Percentiles rank a stretch among this genome's conserved stretches.
These are phyloP conservation scores for Drosophila suboccidentalis DNA, from an alignment of 2,888 invertebrate species.

Conservation along the genomic window DNA sequence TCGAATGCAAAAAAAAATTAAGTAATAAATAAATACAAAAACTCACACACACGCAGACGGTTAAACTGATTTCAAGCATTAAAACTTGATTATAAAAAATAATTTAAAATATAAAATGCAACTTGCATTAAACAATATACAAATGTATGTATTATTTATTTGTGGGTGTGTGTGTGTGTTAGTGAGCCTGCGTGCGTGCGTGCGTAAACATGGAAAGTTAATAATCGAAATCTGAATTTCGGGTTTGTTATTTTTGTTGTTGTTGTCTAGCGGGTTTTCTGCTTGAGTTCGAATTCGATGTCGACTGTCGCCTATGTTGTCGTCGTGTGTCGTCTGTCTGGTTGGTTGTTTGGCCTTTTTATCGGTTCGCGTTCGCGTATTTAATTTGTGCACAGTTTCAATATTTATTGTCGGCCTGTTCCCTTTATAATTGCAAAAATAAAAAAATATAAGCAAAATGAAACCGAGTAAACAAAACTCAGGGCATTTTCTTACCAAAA, in stretches of 20 bases:
- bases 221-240: slow-evolving; percentile 53
- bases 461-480: slow-evolving; percentile 52
- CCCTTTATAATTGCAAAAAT: slow-evolving; percentile 62
- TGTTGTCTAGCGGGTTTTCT: slow-evolving; percentile 29
- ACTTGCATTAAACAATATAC: slow-evolving; percentile 3
- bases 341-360: slow-evolving; percentile 47
- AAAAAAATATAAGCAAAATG: slow-evolving; percentile 18
- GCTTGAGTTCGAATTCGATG: slow-evolving; percentile 27
- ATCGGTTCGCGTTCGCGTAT: slow-evolving; percentile 50
- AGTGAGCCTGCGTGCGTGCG: slow-evolving; percentile 30
- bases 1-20: slow-evolving; percentile 1
- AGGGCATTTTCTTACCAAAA: slow-evolving; percentile 27
- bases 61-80: slow-evolving; percentile 22
- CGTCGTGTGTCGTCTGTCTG: slow-evolving; percentile 33
- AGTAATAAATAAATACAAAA: slow-evolving; percentile 10
- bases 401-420: slow-evolving; percentile 68
- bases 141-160: slow-evolving; percentile 1
- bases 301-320: slow-evolving; percentile 19
- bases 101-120: slow-evolving; percentile 21
- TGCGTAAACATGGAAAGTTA: slow-evolving; percentile 53
- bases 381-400: slow-evolving; percentile 70
- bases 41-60: background rate
- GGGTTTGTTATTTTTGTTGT: slow-evolving; percentile 43
- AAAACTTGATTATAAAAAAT: slow-evolving; percentile 3
- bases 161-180: slow-evolving; percentile 26